Evolutionary conservation across 2,888 invertebrate species (phyloP).

Genomic region (Pandemis heparana): DNA sequence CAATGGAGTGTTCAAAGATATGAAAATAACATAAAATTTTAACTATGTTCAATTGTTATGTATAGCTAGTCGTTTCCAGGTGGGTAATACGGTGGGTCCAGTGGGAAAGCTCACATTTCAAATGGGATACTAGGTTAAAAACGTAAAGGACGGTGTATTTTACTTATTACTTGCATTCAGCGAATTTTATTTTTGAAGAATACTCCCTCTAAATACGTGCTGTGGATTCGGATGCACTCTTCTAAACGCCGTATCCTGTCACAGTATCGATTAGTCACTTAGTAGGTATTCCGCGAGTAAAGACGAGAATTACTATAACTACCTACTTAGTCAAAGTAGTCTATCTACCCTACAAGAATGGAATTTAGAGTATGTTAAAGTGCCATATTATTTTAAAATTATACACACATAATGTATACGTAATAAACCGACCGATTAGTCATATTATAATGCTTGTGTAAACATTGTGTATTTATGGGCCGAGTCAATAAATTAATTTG

Average conservation of each 20-base stretch:
- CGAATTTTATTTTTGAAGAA: too few species aligned
- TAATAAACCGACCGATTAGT: constrained; percentile 11
- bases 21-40: not conserved
- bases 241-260: too few species aligned
- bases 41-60: not conserved
- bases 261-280: too few species aligned
- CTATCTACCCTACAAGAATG: not conserved
- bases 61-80: too few species aligned
- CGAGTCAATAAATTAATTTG: constrained; percentile 22
- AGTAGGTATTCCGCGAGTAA: too few species aligned
- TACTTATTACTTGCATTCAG: too few species aligned
- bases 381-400: not conserved
- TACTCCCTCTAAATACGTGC: too few species aligned
- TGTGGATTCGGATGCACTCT: not conserved
- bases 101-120: too few species aligned
- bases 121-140: too few species aligned
- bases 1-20: constrained; percentile 40
- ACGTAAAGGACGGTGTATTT: too few species aligned
- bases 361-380: not conserved
- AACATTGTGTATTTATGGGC: constrained; percentile 10
- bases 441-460: constrained; percentile 14
- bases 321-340: not conserved
- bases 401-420: not conserved
- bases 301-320: not conserved
- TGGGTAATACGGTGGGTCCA: too few species aligned